A percentile compares a stretch with the other conserved stretches of the same genome.
phyloP scores from a whole-genome alignment of 2,113 vertebrate genomes.

The Hippocampus guttulatus region DNA sequence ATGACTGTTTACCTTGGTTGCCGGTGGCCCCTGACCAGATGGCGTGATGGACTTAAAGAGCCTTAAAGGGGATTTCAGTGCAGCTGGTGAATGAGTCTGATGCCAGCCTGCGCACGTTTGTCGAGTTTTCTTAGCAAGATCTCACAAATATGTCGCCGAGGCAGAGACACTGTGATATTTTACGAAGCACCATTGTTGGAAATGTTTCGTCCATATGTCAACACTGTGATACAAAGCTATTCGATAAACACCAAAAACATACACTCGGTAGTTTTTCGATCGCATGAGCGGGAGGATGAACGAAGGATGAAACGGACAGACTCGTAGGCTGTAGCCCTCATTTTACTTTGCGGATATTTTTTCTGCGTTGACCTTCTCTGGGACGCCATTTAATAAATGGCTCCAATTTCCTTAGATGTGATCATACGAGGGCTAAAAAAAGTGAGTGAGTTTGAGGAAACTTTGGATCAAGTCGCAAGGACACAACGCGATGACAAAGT shows the following conservation, averaged over 20 bases:
- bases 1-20: slow-evolving; percentile 45
- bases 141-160: background rate
- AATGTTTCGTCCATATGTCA: background rate
- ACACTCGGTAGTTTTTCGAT: too few species aligned
- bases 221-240: background rate
- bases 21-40: slow-evolving; percentile 30
- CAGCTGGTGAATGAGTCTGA: slow-evolving; percentile 6
- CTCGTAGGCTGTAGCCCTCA: too few species aligned
- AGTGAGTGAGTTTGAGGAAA: too few species aligned
- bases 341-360: too few species aligned
- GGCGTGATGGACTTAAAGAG: slow-evolving; percentile 29
- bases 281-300: too few species aligned
- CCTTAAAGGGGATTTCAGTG: slow-evolving; percentile 27
- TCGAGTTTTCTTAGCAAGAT: slow-evolving; percentile 5
- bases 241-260: background rate
- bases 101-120: slow-evolving; percentile 9
- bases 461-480: too few species aligned
- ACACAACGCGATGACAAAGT: too few species aligned
- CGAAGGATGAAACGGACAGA: too few species aligned
- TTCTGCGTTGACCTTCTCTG: too few species aligned
- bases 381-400: too few species aligned
- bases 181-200: background rate
- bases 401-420: too few species aligned
- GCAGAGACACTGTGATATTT: background rate
- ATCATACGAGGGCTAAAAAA: too few species aligned